phyloP scores from a whole-genome alignment of 2,113 vertebrate species.

The Pseudonaja textilis region DNA sequence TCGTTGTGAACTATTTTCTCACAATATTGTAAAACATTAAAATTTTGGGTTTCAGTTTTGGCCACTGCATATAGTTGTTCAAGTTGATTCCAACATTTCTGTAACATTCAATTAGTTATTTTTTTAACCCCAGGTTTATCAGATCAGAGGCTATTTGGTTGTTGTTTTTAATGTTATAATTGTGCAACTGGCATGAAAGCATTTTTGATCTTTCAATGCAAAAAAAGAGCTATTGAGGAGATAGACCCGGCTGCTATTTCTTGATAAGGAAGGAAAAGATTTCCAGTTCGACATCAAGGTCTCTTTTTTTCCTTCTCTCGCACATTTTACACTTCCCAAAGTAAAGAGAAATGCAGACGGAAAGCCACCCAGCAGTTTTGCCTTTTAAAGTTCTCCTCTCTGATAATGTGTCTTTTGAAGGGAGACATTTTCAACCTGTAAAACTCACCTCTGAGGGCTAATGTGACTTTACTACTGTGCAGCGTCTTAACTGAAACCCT shows the following conservation, averaged over 20 bases:
- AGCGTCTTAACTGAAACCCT: conserved; percentile 38
- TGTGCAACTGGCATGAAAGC: conserved; percentile 37
- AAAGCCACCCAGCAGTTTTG: conserved; percentile 46
- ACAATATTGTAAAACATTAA: background rate
- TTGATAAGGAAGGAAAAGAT: conserved; percentile 63
- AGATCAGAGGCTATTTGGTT: background rate
- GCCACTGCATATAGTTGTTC: background rate
- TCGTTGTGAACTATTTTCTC: background rate
- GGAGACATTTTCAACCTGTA: conserved; percentile 49
- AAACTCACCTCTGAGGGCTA: conserved; percentile 46
- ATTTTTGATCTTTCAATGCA: conserved; percentile 64
- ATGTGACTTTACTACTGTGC: conserved; percentile 40
- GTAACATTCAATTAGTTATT: background rate
- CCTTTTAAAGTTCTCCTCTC: conserved; percentile 59
- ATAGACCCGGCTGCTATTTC: conserved; percentile 59
- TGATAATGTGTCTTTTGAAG: conserved; percentile 60
- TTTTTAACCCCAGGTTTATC: background rate
- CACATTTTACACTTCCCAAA: conserved; percentile 45
- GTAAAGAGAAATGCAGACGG: conserved; percentile 45
- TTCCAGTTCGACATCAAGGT: conserved; percentile 53
- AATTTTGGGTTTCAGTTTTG: background rate
- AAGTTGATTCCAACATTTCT: rapidly evolving
- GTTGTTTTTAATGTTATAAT: conserved; percentile 10
- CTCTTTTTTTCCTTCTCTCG: conserved; percentile 34
- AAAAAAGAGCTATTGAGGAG: conserved; percentile 43